A percentile compares a stretch with the other conserved stretches of the same genome.
Evolutionary conservation across 2,797 vertebrate genomes (phyloP).

Genomic region (Sebastolobus alascanus): DNA sequence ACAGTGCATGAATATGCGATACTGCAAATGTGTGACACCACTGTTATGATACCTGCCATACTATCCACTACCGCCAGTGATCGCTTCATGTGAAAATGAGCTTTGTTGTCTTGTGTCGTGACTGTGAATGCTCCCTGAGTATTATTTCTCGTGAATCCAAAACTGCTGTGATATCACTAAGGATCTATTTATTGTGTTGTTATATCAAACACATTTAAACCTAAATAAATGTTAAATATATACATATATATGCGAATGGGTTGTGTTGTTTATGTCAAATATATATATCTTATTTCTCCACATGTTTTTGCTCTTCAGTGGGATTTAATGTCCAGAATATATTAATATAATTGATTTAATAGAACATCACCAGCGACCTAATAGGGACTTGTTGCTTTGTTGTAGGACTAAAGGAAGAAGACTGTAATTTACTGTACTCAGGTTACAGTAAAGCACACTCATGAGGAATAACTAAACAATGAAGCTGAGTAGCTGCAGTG

Average conservation of each 20-base stretch:
- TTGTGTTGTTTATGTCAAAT: slow-evolving; percentile 2
- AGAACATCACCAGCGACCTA: too few relatives aligned
- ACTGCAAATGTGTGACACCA: slow-evolving; percentile 49
- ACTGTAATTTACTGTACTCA: background rate
- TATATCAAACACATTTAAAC: slow-evolving; percentile 78
- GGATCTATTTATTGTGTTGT: slow-evolving; percentile 87
- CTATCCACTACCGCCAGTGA: slow-evolving; percentile 58
- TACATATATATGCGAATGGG: slow-evolving; percentile 11
- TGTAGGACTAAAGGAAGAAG: background rate
- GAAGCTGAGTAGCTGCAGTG: too few relatives aligned
- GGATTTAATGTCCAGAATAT: background rate
- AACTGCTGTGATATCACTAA: slow-evolving; percentile 78
- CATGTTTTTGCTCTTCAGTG: background rate
- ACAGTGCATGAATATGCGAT: slow-evolving; percentile 67
- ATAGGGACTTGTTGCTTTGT: background rate
- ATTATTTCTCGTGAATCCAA: slow-evolving; percentile 82
- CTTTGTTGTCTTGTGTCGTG: slow-evolving; percentile 72
- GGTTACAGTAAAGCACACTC: background rate
- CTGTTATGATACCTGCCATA: slow-evolving; percentile 47
- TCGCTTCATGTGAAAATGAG: slow-evolving; percentile 72
- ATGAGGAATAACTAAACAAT: background rate
- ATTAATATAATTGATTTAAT: background rate
- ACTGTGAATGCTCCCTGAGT: slow-evolving; percentile 81
- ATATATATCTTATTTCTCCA: background rate
- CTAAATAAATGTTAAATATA: slow-evolving; percentile 79